Percentiles rank a stretch among this genome's conserved stretches.
Conservation (phyloP, 2,797 vertebrate species). For the Coranthus polyacanthus region DNA sequence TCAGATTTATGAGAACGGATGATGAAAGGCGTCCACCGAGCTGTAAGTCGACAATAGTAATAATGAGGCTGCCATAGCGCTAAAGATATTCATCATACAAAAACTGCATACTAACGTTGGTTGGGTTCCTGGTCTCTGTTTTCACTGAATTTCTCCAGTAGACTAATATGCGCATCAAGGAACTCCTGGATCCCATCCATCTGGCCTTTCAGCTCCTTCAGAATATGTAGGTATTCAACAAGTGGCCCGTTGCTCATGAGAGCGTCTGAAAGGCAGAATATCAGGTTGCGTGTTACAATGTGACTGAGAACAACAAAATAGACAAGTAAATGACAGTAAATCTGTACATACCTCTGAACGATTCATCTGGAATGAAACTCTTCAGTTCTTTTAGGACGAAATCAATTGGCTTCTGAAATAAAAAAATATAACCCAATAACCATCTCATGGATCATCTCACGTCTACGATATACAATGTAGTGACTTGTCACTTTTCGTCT, state of each 20-base stretch:
- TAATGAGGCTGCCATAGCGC: too few species aligned
- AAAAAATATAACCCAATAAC: neutral
- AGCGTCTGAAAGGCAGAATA: slow-evolving; percentile 37
- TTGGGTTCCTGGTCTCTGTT: neutral
- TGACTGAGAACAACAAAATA: too few species aligned
- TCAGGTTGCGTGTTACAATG: neutral
- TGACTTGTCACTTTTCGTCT: too few species aligned
- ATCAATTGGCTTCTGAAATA: slow-evolving; percentile 27
- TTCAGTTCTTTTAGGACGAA: neutral
- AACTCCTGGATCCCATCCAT: slow-evolving; percentile 5
- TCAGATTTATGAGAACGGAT: too few species aligned
- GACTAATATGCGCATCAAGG: slow-evolving; percentile 26
- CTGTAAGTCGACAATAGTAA: too few species aligned
- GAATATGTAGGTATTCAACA: slow-evolving; percentile 20
- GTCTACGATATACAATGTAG: neutral
- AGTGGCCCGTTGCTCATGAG: neutral
- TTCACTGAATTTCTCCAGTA: slow-evolving; percentile 30
- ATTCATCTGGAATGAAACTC: neutral
- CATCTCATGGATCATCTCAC: neutral
- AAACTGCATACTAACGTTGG: slow-evolving; percentile 12
- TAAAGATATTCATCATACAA: neutral
- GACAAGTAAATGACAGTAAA: neutral
- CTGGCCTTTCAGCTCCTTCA: slow-evolving; percentile 43
- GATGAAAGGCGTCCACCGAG: too few species aligned
- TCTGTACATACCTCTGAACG: slow-evolving; percentile 4